Percentiles rank a stretch among this genome's conserved stretches.
Conservation (phyloP, 1,140 invertebrate genomes). For the Goniozus legneri region DNA sequence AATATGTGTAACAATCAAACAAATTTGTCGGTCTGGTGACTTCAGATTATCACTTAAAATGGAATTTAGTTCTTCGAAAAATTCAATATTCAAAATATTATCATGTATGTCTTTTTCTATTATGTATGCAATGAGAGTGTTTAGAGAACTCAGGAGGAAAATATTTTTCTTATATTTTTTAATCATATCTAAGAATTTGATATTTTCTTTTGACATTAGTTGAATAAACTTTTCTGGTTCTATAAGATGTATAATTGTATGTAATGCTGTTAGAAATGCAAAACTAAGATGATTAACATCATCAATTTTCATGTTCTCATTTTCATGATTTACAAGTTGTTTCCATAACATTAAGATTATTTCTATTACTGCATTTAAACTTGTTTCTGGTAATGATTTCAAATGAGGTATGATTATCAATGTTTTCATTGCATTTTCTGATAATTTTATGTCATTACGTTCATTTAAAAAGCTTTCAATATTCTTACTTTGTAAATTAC, state of each 20-base stretch:
- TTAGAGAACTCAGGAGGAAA: slow-evolving; percentile 35
- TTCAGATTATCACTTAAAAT: slow-evolving; percentile 12
- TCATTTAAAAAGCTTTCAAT: slow-evolving; percentile 23
- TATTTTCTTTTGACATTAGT: slow-evolving; percentile 27
- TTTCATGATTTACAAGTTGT: slow-evolving; percentile 21
- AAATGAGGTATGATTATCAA: slow-evolving; percentile 45
- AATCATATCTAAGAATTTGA: slow-evolving; percentile 33
- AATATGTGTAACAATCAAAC: slow-evolving; percentile 67
- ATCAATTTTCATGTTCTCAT: slow-evolving; percentile 5
- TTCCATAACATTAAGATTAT: slow-evolving; percentile 23
- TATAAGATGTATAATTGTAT: slow-evolving; percentile 58
- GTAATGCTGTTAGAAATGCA: slow-evolving; percentile 48
- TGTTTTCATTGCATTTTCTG: slow-evolving; percentile 31
- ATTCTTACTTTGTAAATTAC: slow-evolving; percentile 26
- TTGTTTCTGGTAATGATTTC: slow-evolving; percentile 21
- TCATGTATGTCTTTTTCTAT: slow-evolving; percentile 17
- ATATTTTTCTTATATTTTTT: slow-evolving; percentile 26
- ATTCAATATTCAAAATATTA: slow-evolving; percentile 26
- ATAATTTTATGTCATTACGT: slow-evolving; percentile 25
- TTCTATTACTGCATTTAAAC: slow-evolving; percentile 22
- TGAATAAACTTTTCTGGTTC: slow-evolving; percentile 50
- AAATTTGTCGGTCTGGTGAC: slow-evolving; percentile 57
- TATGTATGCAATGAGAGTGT: slow-evolving; percentile 33
- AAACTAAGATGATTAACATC: slow-evolving; percentile 28
- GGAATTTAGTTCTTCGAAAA: slow-evolving; percentile 29